These are phyloP conservation scores for Proteles cristata DNA, from an alignment of 2,113 vertebrate genomes.

Conservation along the genomic window DNA sequence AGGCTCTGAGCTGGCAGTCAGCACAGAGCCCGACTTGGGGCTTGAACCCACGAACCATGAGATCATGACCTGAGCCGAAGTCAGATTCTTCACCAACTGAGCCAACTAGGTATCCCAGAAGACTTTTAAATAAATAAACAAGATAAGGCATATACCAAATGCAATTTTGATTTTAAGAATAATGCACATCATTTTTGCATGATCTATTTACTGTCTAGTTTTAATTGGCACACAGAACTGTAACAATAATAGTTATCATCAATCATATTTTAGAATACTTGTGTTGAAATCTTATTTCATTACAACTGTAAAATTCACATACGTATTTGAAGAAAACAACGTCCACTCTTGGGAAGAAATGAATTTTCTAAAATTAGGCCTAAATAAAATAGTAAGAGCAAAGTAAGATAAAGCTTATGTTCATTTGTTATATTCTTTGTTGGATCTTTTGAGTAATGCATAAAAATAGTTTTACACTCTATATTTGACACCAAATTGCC, in stretches of 20 bases:
- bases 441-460: not conserved
- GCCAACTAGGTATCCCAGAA: not conserved
- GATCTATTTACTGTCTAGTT: not conserved
- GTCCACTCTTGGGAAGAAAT: not conserved
- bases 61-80: too few relatives aligned
- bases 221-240: not conserved
- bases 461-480: not conserved
- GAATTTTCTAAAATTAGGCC: not conserved
- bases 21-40: too few relatives aligned
- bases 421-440: not conserved
- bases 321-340: not conserved
- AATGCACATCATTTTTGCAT: not conserved
- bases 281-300: not conserved
- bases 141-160: not conserved
- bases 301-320: not conserved
- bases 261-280: not conserved
- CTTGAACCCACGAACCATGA: too few relatives aligned
- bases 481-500: not conserved
- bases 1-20: too few relatives aligned
- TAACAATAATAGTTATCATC: not conserved
- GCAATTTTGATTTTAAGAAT: not conserved
- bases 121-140: not conserved
- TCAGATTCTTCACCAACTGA: too few relatives aligned
- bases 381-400: not conserved
- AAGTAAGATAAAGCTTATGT: not conserved